Evolutionary conservation across 1,140 invertebrate species (phyloP), one percentile per base, ranked within the genome.

Genomic region (Hylaeus volcanicus): DNA sequence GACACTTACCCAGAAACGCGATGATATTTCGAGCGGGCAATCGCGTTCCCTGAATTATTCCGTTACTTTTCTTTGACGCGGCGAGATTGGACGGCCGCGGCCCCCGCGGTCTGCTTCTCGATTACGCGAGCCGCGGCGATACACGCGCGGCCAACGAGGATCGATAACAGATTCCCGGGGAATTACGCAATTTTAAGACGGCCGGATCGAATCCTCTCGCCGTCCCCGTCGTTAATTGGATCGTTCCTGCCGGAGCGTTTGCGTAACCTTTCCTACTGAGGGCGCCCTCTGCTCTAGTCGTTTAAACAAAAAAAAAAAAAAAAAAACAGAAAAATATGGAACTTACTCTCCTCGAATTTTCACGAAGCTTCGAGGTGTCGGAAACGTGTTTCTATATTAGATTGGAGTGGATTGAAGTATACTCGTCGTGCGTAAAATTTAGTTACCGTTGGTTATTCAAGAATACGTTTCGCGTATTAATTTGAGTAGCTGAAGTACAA

Each of bases 201-300:
- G 45, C 8, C 65, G 2, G 26, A 2, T 26, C n/a, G 15, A 5
- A 5, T 74, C 39, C n/a, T n/a, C 11, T 15, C 39, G 11, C 37
- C 37, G 37, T 63, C 0, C 26, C 41, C 9, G 8, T n/a, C 39
- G 51, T 56, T 79, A 74, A 73, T 74, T 74, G 43, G 69, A 61
- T 15, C 51, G 63, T 45, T 72, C 60, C 39, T 39, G 41, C 3
- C 39, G 55, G 14, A 60, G 41, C 51, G 61, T 74, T 79, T 74
- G 51, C 61, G 78, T 66, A 79, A 80, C 43, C 53, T 72, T 72
- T 39, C 64, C 61, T 61, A 80, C 81, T 83, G 68, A 82, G 61
- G 61, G 1, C 37, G 37, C 8, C 37, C 37, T 4, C 61, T 8
- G 61, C 37, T 48, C 45, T 48, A 48, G 45, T 0, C 26, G 26